These are phyloP conservation scores for Zaprionus taronus DNA, from an alignment of 1,140 invertebrate genomes.

Conservation along the genomic window DNA sequence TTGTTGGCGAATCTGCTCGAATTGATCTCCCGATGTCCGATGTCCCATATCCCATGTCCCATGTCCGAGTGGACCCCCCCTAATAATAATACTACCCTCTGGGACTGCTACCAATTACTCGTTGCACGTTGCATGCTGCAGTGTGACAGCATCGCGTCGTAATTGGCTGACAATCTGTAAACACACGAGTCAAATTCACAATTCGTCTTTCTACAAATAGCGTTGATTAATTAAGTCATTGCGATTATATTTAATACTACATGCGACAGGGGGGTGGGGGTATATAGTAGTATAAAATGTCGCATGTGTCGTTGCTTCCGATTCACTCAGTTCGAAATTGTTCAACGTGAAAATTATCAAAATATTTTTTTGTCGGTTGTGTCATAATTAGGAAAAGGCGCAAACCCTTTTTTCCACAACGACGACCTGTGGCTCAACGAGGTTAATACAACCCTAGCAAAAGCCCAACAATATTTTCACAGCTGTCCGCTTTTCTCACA, in stretches of 20 bases:
- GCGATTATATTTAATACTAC: background rate
- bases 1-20: conserved; percentile 59
- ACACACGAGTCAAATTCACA: conserved; percentile 20
- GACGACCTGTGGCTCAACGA: conserved; percentile 50
- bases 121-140: conserved; percentile 27
- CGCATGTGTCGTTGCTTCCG: background rate
- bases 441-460: conserved; percentile 28
- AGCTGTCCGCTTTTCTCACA: conserved; percentile 64
- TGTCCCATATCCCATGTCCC: no score
- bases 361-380: conserved; percentile 53
- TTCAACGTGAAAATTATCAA: conserved; percentile 10
- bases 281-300: conserved; percentile 23
- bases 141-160: conserved; percentile 27
- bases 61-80: no score
- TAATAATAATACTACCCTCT: background rate
- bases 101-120: background rate
- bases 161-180: conserved; percentile 43
- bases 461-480: conserved; percentile 50
- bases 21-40: conserved; percentile 22
- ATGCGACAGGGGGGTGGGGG: background rate
- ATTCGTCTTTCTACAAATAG: conserved; percentile 36
- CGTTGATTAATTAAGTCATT: conserved; percentile 29
- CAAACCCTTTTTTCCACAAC: conserved; percentile 38
- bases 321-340: conserved; percentile 16
- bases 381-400: conserved; percentile 43